Conservation (phyloP, 1,140 invertebrate species). For the Ceratina japonica region DNA sequence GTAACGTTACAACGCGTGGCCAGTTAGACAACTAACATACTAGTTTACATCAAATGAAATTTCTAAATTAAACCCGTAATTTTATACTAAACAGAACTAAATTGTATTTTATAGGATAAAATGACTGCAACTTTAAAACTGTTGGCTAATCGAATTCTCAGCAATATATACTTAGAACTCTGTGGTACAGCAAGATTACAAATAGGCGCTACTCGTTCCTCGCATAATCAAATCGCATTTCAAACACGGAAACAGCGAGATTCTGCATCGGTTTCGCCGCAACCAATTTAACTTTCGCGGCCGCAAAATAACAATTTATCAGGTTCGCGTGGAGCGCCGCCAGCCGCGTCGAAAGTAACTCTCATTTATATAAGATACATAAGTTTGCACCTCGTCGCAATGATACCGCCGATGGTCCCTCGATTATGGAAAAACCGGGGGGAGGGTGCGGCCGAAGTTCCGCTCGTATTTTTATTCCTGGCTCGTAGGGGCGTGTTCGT, state of each 20-base stretch:
- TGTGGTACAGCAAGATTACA: neutral
- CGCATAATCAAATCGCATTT: neutral
- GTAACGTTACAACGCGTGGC: too few relatives aligned
- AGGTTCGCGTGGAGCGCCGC: conserved; percentile 33
- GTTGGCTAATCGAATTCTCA: too few relatives aligned
- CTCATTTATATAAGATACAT: conserved; percentile 36
- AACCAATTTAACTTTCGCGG: conserved; percentile 35
- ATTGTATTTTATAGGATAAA: too few relatives aligned
- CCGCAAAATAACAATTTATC: conserved; percentile 29
- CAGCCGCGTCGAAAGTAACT: conserved; percentile 33
- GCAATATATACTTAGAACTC: neutral
- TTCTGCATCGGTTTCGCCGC: conserved; percentile 2
- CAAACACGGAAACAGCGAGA: neutral
- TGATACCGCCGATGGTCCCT: neutral
- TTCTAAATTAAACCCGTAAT: too few relatives aligned
- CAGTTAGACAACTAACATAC: too few relatives aligned
- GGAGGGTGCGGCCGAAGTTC: neutral
- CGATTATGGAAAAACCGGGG: conserved; percentile 9
- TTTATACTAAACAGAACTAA: too few relatives aligned
- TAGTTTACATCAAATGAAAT: too few relatives aligned
- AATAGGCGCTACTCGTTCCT: neutral
- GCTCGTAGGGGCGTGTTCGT: conserved; percentile 22
- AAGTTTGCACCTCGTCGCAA: conserved; percentile 49
- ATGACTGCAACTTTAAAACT: too few relatives aligned
- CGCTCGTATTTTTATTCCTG: conserved; percentile 42